These are phyloP conservation scores for Eulemur albifrons DNA, from an alignment of 2,797 vertebrate species.

Conservation along the genomic window DNA sequence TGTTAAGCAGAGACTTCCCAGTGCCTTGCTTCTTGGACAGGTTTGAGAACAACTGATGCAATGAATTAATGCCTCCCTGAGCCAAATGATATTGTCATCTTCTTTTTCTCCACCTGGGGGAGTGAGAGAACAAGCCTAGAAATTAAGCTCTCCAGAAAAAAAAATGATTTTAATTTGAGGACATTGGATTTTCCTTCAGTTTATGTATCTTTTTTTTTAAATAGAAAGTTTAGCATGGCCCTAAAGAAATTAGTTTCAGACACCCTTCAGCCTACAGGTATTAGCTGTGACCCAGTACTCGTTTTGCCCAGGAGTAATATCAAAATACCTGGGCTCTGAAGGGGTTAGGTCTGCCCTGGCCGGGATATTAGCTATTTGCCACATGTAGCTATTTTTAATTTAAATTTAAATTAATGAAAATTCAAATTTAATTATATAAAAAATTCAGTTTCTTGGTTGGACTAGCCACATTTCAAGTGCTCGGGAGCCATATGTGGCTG, in stretches of 20 bases:
- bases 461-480: not conserved
- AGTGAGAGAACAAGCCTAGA: constrained; percentile 18
- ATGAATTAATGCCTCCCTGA: not conserved
- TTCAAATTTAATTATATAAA: not conserved
- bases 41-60: not conserved
- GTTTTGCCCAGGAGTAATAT: not conserved
- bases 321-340: not conserved
- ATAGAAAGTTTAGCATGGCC: not conserved
- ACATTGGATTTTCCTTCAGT: not conserved
- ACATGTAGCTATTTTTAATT: not conserved
- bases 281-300: not conserved
- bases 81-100: not conserved
- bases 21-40: not conserved
- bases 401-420: not conserved
- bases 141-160: not conserved
- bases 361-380: not conserved
- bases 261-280: not conserved
- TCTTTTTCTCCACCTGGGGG: constrained; percentile 51
- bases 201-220: not conserved
- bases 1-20: not conserved
- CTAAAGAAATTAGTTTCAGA: not conserved
- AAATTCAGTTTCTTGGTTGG: not conserved
- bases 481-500: not conserved
- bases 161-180: not conserved
- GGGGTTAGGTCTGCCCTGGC: not conserved